Evolutionary conservation across 23 tunicate species (phyloP), one percentile per base, ranked within the genome.

Genomic region (Ascidia mentula): DNA sequence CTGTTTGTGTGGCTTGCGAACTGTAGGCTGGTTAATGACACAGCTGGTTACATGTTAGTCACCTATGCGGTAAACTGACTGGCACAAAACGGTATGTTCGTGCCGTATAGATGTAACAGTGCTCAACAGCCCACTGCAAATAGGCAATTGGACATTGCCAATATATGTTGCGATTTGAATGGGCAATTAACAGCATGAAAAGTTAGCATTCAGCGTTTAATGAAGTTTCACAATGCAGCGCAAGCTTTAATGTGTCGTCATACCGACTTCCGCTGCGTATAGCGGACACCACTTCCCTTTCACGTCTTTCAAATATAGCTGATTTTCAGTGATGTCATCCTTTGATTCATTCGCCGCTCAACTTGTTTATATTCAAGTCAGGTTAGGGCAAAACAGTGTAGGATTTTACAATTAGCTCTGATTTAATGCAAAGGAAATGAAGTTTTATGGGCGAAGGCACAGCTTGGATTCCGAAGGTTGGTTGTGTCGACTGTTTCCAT

Each of bases 181-280:
- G n/a, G n/a, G n/a, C n/a, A n/a, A n/a, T n/a, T n/a, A n/a, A n/a
- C n/a, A n/a, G n/a, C n/a, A n/a, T n/a, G n/a, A n/a, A n/a, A n/a
- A n/a, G n/a, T n/a, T n/a, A n/a, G n/a, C n/a, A n/a, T n/a, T n/a
- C n/a, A n/a, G n/a, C n/a, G n/a, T n/a, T n/a, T n/a, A n/a, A n/a
- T n/a, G n/a, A n/a, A n/a, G n/a, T n/a, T n/a, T n/a, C n/a, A n/a
- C n/a, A n/a, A n/a, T n/a, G n/a, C n/a, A n/a, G n/a, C n/a, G n/a
- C n/a, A n/a, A n/a, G 53, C 65, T 53, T 53, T 26, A 20, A 5
- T 20, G 65, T 9, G 65, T 53, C 13, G 65, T 53, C 65, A 53
- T 53, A 53, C 28, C 65, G 65, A 53, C 65, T 53, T 53, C 65
- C 65, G 65, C 65, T 53, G 24, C 65, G 65, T 28, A 53, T 26